Evolutionary conservation across 1,140 invertebrate species (phyloP).

Genomic region (Metaphire vulgaris): DNA sequence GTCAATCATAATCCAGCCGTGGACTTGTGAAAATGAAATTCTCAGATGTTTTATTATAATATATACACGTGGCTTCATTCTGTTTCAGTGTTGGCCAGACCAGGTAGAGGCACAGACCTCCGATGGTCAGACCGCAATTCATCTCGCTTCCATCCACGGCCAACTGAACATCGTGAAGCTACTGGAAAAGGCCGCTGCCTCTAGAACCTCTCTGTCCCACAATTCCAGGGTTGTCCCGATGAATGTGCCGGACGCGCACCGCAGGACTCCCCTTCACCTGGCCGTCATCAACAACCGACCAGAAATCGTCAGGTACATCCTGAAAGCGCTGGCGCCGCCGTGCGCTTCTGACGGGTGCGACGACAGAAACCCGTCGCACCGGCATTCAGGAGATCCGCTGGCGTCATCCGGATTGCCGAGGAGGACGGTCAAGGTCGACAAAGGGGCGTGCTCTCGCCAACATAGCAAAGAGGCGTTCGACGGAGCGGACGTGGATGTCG

Average conservation of each 20-base stretch:
- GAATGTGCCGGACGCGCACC: constrained; percentile 79
- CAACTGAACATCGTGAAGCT: constrained; percentile 61
- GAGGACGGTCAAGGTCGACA: constrained; percentile 26
- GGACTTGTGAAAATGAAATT: too few relatives aligned
- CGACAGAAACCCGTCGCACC: not conserved
- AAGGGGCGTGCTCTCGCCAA: constrained; percentile 33
- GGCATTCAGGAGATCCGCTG: not conserved
- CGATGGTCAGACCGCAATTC: constrained; percentile 83
- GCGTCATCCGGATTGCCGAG: not conserved
- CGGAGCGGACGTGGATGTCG: constrained; percentile 37
- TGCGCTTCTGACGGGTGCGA: constrained; percentile 21
- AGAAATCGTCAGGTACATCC: constrained; percentile 66
- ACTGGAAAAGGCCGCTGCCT: constrained; percentile 58
- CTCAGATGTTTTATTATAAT: too few relatives aligned
- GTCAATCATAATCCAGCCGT: too few relatives aligned
- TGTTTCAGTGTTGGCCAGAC: constrained; percentile 58
- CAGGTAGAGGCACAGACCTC: constrained; percentile 70
- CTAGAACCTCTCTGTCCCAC: not conserved
- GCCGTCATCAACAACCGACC: constrained; percentile 70
- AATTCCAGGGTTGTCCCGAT: constrained; percentile 67
- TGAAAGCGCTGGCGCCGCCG: constrained; percentile 41
- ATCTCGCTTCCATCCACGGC: constrained; percentile 82
- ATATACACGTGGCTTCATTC: constrained; percentile 11
- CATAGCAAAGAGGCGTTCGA: constrained; percentile 33
- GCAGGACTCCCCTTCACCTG: constrained; percentile 81